Base-by-base conservation (phyloP, 1,140 invertebrate species). In the Drosophila takahashii region DNA sequence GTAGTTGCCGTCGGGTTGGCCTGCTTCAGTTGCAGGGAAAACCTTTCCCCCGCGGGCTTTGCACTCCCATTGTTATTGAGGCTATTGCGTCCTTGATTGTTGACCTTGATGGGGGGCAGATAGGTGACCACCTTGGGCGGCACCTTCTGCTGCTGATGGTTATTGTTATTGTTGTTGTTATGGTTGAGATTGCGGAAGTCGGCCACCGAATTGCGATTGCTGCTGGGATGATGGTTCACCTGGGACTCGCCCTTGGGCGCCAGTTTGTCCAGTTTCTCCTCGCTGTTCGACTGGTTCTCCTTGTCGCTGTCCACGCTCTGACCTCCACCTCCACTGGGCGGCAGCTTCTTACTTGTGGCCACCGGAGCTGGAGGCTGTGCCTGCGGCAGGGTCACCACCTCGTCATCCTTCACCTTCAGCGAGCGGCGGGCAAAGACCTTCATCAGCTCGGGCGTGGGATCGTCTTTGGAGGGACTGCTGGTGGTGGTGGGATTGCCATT, bases 341-440 rank as follows among this genome's bases (percentile, higher is more conserved):
- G 80, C 62, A 51, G 59, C 57, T 85, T 93, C 79, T 53, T 93
- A 45, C 10, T 37, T 80, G 36, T 83, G 81, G 16, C 92, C 86
- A 73, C 91, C 81, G 65, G 48, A 5, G 29, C 9, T 22, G 61
- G 3, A n/a, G 36, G 2, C 13, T 16, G 39, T 16, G 10, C 42
- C 54, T 67, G 70, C 7, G 79, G 51, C 84, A 52, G 41, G n/a
- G 93, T 92, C 29, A 94, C 81, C 27, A 93, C 94, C n/a, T 93
- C 93, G 72, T 96, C 95, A 76, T 96, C 95, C 92, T 95, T 96
- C 4, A 96, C 91, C 92, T 96, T 96, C 0, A 96, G 92, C 3
- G 96, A 96, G 57, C 96, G 92, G 39, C 96, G 92, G 0, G 96
- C 96, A 87, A 96, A 96, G 0, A 96, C 96, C 93, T 96, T 96